Evolutionary conservation across 2,797 vertebrate genomes (phyloP).

Genomic region (Halcyon leucocephala): DNA sequence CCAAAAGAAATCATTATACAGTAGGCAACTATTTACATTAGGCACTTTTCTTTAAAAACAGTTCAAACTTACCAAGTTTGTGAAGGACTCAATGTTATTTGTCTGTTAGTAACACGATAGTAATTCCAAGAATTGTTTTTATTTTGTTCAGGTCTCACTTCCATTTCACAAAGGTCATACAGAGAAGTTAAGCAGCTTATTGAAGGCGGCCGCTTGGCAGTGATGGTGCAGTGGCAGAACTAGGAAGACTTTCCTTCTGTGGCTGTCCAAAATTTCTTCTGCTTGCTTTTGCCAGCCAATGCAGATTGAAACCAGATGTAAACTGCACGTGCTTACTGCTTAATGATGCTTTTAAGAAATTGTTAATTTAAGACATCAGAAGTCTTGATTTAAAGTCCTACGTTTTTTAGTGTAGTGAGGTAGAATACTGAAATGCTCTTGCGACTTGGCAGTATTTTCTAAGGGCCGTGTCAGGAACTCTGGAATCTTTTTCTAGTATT

Average conservation of each 20-base stretch:
- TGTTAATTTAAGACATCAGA: not conserved
- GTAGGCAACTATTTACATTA: not conserved
- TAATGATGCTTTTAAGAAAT: not conserved
- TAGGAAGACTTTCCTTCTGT: not conserved
- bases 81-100: not conserved
- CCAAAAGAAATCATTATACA: not conserved
- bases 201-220: not conserved
- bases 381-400: not conserved
- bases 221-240: not conserved
- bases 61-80: not conserved
- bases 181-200: not conserved
- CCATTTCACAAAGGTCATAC: not conserved
- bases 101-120: not conserved
- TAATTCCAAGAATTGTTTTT: not conserved
- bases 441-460: not conserved
- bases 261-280: not conserved
- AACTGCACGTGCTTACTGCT: not conserved
- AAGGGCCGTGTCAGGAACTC: not conserved
- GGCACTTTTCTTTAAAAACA: not conserved
- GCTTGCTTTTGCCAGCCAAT: not conserved
- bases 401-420: not conserved
- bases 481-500: not conserved
- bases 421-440: not conserved
- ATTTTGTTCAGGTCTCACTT: not conserved
- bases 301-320: not conserved